Conservation (phyloP, 2,113 vertebrate species). For the Chaetorhynchus papuensis region DNA sequence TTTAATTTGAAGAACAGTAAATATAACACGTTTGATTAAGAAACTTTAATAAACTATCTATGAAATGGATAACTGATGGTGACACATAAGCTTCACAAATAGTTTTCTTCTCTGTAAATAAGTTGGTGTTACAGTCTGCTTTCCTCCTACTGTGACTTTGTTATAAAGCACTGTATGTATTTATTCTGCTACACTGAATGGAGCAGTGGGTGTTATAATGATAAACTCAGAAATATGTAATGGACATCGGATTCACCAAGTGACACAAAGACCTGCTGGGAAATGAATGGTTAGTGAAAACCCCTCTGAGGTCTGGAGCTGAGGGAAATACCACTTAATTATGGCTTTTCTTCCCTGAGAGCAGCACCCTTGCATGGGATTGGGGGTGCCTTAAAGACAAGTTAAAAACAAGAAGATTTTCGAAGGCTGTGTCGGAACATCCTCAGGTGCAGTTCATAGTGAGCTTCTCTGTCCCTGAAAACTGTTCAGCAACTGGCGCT, state of each 20-base stretch:
- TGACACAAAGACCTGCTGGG: not conserved
- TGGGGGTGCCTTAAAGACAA: not conserved
- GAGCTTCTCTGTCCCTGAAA: not conserved
- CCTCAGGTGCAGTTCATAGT: not conserved
- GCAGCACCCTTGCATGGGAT: not conserved
- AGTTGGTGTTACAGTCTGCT: not conserved
- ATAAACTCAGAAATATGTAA: not conserved
- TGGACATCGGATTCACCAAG: not conserved
- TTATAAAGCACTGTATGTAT: not conserved
- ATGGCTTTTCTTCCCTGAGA: not conserved
- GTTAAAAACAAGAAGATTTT: not conserved
- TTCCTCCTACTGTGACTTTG: not conserved
- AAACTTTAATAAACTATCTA: not conserved
- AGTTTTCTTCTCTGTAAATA: not conserved
- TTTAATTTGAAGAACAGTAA: not conserved
- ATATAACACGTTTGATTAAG: not conserved
- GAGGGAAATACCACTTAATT: not conserved
- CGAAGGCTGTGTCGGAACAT: not conserved
- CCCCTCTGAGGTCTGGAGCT: not conserved
- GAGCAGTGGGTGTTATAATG: not conserved
- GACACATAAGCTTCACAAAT: not conserved
- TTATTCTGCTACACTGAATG: not conserved
- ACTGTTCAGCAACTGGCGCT: not conserved
- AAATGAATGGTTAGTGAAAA: not conserved
- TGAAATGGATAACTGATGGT: not conserved